Evolutionary conservation across 92 coral and sea anemone genomes (phyloP).

Genomic region (Actinostola sp.): DNA sequence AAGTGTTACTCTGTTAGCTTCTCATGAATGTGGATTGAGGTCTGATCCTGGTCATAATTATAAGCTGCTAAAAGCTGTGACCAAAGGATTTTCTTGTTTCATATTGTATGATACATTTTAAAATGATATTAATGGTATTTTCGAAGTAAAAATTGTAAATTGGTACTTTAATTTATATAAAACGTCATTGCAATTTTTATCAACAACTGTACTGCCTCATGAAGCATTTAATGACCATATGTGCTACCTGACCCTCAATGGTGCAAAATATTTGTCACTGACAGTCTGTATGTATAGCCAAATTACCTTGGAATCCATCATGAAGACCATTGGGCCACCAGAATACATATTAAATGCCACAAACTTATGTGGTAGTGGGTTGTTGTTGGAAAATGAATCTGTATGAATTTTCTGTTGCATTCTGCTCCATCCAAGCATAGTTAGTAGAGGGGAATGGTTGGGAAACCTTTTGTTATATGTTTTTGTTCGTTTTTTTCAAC

Average conservation of each 20-base stretch:
- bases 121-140: constrained; percentile 59
- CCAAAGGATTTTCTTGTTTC: constrained; percentile 56
- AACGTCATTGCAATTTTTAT: not conserved
- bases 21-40: constrained; percentile 47
- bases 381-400: constrained; percentile 32
- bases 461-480: no score
- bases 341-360: constrained; percentile 30
- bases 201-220: not conserved
- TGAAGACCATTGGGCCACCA: constrained; percentile 49
- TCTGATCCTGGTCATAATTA: constrained; percentile 41
- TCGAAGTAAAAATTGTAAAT: not conserved
- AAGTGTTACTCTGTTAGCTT: constrained; percentile 59
- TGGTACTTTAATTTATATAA: not conserved
- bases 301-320: constrained; percentile 45
- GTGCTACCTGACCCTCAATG: no score
- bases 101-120: constrained; percentile 33
- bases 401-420: constrained; percentile 31
- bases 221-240: no score
- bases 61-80: constrained; percentile 45
- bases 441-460: no score
- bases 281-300: not conserved
- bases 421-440: constrained; percentile 67
- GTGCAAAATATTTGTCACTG: no score
- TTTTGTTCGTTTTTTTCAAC: no score
- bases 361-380: constrained; percentile 25